These are phyloP conservation scores for Polyommatus iphigenia DNA, from an alignment of 2,888 invertebrate genomes.

Conservation along the genomic window DNA sequence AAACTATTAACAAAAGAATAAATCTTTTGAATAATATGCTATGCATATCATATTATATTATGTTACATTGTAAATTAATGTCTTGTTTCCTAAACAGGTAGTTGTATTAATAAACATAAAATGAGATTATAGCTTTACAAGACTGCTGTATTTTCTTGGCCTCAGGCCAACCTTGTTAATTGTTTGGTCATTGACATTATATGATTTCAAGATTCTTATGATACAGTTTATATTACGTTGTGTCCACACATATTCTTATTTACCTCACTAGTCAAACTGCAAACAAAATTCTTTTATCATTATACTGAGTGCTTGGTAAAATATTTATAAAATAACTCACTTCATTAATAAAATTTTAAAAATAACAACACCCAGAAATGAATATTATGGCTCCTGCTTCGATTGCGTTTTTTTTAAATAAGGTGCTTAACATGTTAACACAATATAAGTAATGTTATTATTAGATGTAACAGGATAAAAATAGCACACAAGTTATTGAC, in stretches of 20 bases:
- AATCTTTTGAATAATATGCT: neutral
- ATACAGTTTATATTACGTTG: neutral
- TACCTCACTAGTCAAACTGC: no score
- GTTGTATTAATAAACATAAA: slow-evolving; percentile 26
- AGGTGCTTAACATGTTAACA: no score
- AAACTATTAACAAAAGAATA: no score
- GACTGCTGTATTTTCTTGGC: slow-evolving; percentile 16
- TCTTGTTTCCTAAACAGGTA: slow-evolving; percentile 16
- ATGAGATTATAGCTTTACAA: slow-evolving; percentile 25
- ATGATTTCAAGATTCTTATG: slow-evolving; percentile 22
- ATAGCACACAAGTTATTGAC: neutral
- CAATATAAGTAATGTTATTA: no score
- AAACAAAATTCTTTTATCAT: no score
- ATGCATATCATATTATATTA: no score
- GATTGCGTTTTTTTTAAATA: no score
- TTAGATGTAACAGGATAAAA: neutral
- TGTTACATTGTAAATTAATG: neutral
- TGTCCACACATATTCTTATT: neutral
- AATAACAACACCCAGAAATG: no score
- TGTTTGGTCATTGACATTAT: slow-evolving; percentile 18
- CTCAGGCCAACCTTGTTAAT: slow-evolving; percentile 25
- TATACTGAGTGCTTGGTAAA: no score
- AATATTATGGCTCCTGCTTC: no score
- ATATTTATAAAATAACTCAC: no score
- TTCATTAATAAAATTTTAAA: no score